Evolutionary conservation across 2,797 vertebrate species (phyloP).

Genomic region (Spinus pinus): DNA sequence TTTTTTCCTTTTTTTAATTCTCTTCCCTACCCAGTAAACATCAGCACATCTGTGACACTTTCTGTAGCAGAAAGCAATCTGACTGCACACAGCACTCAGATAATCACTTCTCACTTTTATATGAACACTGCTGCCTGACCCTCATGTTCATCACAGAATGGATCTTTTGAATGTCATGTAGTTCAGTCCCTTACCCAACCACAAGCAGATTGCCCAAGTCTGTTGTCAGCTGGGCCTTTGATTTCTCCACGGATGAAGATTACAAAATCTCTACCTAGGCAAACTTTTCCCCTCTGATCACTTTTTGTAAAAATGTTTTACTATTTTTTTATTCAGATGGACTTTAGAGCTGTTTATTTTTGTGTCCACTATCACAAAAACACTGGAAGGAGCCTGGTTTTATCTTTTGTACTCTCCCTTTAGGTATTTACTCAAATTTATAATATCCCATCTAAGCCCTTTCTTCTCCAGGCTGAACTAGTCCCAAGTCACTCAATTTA

Average conservation of each 20-base stretch:
- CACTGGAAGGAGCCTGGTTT: neutral
- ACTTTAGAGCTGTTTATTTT: neutral
- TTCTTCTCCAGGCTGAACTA: neutral
- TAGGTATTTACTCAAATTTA: neutral
- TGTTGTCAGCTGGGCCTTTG: neutral
- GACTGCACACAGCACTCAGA: neutral
- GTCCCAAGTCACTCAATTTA: neutral
- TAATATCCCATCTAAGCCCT: neutral
- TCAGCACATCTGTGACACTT: neutral
- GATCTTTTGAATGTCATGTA: neutral
- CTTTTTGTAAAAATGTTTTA: neutral
- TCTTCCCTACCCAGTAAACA: neutral
- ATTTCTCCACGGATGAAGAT: neutral
- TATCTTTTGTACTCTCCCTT: neutral
- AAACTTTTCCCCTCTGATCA: neutral
- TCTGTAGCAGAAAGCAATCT: neutral
- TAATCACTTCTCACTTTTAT: neutral
- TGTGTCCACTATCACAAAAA: neutral
- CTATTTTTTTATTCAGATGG: neutral
- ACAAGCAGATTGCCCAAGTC: neutral
- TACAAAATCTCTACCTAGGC: neutral
- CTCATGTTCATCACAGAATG: neutral
- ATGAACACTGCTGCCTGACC: neutral
- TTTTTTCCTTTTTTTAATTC: neutral
- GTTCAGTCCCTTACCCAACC: neutral